A percentile compares a stretch with the other conserved stretches of the same genome.
Evolutionary conservation across 2,888 invertebrate species (phyloP).

Genomic region (Camptogramma bilineatum): DNA sequence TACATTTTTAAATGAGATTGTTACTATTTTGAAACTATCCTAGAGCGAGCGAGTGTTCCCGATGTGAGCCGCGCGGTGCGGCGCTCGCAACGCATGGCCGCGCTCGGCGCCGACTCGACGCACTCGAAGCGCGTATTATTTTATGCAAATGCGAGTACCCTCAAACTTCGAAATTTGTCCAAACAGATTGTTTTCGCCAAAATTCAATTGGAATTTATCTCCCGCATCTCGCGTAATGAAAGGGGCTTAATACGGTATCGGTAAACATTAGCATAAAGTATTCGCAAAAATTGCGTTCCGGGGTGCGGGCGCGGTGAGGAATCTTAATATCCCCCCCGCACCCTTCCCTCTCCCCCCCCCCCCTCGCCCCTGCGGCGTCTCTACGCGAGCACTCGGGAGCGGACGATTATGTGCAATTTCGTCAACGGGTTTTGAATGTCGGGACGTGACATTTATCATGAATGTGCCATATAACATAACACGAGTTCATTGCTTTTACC

Average conservation of each 20-base stretch:
- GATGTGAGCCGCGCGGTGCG: background rate
- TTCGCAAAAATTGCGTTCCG: slow-evolving; percentile 70
- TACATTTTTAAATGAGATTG: background rate
- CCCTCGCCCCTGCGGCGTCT: background rate
- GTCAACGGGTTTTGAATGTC: slow-evolving; percentile 57
- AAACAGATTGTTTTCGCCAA: slow-evolving; percentile 73
- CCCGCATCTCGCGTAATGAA: slow-evolving; percentile 62
- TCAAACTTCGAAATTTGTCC: slow-evolving; percentile 67
- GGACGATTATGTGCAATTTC: slow-evolving; percentile 61
- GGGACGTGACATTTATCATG: slow-evolving; percentile 53
- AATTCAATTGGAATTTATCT: slow-evolving; percentile 69
- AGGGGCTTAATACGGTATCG: slow-evolving; percentile 66
- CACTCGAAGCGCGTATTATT: slow-evolving; percentile 54
- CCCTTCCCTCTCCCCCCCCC: slow-evolving; percentile 3
- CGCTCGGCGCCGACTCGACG: slow-evolving; percentile 19
- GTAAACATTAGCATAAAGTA: slow-evolving; percentile 75
- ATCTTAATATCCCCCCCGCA: slow-evolving; percentile 62
- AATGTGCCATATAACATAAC: slow-evolving; percentile 24
- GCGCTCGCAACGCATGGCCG: slow-evolving; percentile 10
- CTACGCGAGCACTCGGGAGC: slow-evolving; percentile 24
- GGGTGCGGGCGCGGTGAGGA: slow-evolving; percentile 54
- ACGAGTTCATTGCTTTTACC: slow-evolving; percentile 38
- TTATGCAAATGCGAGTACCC: slow-evolving; percentile 63
- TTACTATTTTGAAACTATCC: background rate
- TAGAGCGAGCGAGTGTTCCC: background rate